Evolutionary conservation across 37 sponge, comb jelly and placozoan species (phyloP), one percentile per base, ranked within the genome.

Genomic region (Spongilla lacustris): DNA sequence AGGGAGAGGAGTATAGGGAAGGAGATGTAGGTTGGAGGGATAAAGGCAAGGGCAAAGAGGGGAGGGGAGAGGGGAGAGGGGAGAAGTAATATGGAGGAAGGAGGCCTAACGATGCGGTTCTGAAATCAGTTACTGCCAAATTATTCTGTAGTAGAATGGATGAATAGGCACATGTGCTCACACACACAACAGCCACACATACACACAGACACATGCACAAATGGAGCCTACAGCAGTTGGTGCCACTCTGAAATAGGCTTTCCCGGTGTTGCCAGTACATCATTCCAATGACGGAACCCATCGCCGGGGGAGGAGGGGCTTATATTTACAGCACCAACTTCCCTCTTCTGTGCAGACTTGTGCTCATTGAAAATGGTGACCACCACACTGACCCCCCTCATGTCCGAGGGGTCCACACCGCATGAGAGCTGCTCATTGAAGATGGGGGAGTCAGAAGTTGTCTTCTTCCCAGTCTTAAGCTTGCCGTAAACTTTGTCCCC

Each of bases 201-300:
- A 46, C 46, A 8, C 46, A 8, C 8, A 8, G 8, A 46, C 46
- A 46, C 46, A 46, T 8, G 8, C 46, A 46, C 46, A 46, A 4
- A 46, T 8, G 8, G 46, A 46, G 46, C 8, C 46, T 46, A 46
- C 46, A 46, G 8, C 68, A 90, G 82, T 71, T 84, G 71, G 32
- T 92, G 92, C 92, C 92, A 92, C 71, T 92, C 92, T 36, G 92
- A 88, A 36, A 92, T 92, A 35, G 71, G 92, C 32, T 87, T 92
- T 31, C 88, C 88, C 0, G 88, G 88, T 27, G 87, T 36, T 24
- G 88, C 84, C 68, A 92, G 21, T 36, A 84, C 81, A 69, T 92
- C 92, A 75, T 79, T 92, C 92, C 92, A 92, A 35, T 92, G 92
- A 26, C 92, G 72, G 27, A 84, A 87, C 72, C 76, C 84, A 50